Evolutionary conservation across 2,888 invertebrate species (phyloP).

Genomic region (Mythimna pallens): DNA sequence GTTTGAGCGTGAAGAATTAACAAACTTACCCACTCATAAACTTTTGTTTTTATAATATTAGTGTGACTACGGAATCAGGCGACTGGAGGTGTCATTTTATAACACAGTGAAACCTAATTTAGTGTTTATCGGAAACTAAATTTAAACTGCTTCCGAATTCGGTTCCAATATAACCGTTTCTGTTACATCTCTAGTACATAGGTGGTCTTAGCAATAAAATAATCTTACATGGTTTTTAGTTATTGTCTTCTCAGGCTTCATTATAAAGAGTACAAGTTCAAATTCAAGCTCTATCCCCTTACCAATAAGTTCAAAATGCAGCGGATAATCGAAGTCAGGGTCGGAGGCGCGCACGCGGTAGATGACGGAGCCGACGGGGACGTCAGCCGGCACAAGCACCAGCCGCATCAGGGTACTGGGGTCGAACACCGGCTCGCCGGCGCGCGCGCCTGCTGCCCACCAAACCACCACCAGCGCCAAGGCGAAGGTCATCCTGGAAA

Average conservation of each 20-base stretch:
- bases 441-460: constrained; percentile 77
- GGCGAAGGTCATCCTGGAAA: constrained; percentile 85
- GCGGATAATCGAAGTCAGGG: constrained; percentile 96
- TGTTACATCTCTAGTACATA: too few relatives aligned
- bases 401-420: constrained; percentile 95
- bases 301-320: constrained; percentile 95
- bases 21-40: too few relatives aligned
- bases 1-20: too few relatives aligned
- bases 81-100: too few relatives aligned
- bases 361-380: constrained; percentile 95
- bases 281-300: constrained; percentile 60
- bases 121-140: too few relatives aligned
- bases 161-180: too few relatives aligned
- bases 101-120: too few relatives aligned
- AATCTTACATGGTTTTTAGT: background rate
- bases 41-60: too few relatives aligned
- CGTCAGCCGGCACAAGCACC: constrained; percentile 95
- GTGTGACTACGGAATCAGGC: too few relatives aligned
- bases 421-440: constrained; percentile 95
- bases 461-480: constrained; percentile 85
- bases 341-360: constrained; percentile 97
- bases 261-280: too few relatives aligned
- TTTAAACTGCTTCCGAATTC: too few relatives aligned
- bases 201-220: too few relatives aligned
- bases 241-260: background rate